A percentile compares a stretch with the other conserved stretches of the same genome.
phyloP scores from a whole-genome alignment of 2,888 invertebrate genomes.

The Xanthorhoe designata region DNA sequence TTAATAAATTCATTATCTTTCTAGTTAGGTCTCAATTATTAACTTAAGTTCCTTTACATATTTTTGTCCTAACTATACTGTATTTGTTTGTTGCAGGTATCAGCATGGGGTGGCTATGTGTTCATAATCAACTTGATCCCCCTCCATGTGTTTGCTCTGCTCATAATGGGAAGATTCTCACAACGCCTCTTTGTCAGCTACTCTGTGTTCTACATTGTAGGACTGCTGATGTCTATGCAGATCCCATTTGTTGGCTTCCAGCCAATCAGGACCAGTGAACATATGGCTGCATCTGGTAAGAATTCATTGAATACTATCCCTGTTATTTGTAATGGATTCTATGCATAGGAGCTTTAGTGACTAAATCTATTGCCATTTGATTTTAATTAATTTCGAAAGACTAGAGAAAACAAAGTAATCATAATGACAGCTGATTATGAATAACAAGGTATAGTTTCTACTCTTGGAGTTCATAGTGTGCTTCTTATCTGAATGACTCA shows the following conservation, averaged over 20 bases:
- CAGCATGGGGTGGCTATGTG: conserved; percentile 99
- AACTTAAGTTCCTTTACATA: too few relatives aligned
- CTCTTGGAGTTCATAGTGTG: too few relatives aligned
- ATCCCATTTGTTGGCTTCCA: conserved; percentile 98
- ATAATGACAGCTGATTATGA: too few relatives aligned
- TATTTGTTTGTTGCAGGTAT: conserved; percentile 87
- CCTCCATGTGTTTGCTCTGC: conserved; percentile 96
- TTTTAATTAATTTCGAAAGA: too few relatives aligned
- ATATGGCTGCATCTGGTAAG: conserved; percentile 98
- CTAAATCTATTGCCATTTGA: too few relatives aligned
- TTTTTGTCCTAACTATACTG: not conserved
- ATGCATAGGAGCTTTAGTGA: too few relatives aligned
- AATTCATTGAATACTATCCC: not conserved
- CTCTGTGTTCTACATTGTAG: conserved; percentile 98
- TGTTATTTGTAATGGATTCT: too few relatives aligned
- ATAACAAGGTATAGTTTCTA: too few relatives aligned
- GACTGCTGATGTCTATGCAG: conserved; percentile 98
- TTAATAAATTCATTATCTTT: too few relatives aligned
- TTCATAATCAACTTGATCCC: conserved; percentile 99
- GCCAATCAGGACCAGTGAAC: conserved; percentile 99
- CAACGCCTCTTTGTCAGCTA: conserved; percentile 97
- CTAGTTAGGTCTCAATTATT: too few relatives aligned
- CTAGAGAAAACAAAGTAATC: too few relatives aligned
- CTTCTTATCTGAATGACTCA: too few relatives aligned
- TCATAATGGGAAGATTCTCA: conserved; percentile 98